Conservation (phyloP, 2,113 vertebrate genomes). For the Petroica traversi region DNA sequence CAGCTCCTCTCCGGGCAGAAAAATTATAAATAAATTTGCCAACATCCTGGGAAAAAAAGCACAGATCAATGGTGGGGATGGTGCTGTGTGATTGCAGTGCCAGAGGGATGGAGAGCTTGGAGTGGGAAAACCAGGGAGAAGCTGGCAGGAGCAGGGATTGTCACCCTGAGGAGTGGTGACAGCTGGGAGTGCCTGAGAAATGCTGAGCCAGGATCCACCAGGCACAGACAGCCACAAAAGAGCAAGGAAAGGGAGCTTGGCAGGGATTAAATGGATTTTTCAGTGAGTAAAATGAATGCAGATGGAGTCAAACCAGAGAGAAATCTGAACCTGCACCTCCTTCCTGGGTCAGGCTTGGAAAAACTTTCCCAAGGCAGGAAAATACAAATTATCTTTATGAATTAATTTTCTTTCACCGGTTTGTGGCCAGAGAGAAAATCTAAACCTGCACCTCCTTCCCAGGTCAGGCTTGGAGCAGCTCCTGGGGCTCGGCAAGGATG, state of each 20-base stretch:
- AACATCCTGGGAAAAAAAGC: not conserved
- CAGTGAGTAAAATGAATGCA: not conserved
- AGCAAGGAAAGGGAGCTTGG: not conserved
- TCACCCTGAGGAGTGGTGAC: not conserved
- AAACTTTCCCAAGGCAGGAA: not conserved
- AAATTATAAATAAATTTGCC: not conserved
- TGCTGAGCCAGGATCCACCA: not conserved
- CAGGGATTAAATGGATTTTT: not conserved
- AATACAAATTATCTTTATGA: fast-evolving
- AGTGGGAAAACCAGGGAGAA: not conserved
- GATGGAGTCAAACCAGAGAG: not conserved
- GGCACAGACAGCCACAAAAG: not conserved
- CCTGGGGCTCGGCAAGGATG: not conserved
- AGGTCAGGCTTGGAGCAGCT: not conserved
- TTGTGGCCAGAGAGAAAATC: not conserved
- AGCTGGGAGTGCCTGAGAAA: not conserved
- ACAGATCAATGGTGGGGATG: not conserved
- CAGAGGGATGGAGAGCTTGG: not conserved
- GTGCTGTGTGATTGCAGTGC: not conserved
- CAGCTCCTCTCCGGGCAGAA: not conserved
- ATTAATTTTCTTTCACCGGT: not conserved
- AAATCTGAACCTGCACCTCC: not conserved
- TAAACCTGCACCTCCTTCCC: not conserved
- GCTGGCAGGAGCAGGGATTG: not conserved
- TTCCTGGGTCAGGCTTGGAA: not conserved